Evolutionary conservation across 2,888 invertebrate genomes (phyloP).

Genomic region (Microdon myrmicae): DNA sequence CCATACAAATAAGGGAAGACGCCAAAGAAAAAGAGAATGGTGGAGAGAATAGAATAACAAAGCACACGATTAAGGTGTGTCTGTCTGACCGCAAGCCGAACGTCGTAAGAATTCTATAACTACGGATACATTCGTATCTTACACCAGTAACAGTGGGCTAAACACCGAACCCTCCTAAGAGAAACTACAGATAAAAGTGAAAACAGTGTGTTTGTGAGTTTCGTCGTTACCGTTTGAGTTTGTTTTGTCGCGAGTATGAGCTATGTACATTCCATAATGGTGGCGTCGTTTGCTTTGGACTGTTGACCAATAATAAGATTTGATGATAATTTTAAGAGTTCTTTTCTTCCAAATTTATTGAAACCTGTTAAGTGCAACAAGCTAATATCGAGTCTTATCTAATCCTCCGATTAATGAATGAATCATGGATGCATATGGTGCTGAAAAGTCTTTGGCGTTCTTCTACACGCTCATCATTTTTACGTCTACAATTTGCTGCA

Average conservation of each 20-base stretch:
- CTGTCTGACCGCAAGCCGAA: conserved; percentile 2
- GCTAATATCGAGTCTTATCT: conserved; percentile 30
- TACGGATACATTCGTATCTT: conserved; percentile 33
- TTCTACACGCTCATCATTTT: conserved; percentile 62
- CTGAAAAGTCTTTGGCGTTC: conserved; percentile 62
- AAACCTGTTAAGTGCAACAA: too few relatives aligned
- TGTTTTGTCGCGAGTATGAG: conserved; percentile 21
- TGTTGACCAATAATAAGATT: conserved; percentile 3
- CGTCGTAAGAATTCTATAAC: conserved; percentile 9
- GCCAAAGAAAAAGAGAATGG: conserved; percentile 7
- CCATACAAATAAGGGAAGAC: background rate
- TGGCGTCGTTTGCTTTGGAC: conserved; percentile 38
- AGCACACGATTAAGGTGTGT: conserved; percentile 26
- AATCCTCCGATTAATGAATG: conserved; percentile 31
- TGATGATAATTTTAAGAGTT: too few relatives aligned
- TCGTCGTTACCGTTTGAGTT: conserved; percentile 1
- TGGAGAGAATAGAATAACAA: conserved; percentile 6
- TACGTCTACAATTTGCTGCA: conserved; percentile 61
- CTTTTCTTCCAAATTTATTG: too few relatives aligned
- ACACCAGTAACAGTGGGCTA: conserved; percentile 27
- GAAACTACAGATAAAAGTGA: conserved; percentile 38
- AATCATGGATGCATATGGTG: conserved; percentile 62
- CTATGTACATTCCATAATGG: conserved; percentile 35
- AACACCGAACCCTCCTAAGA: conserved; percentile 10
- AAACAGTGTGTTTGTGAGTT: conserved; percentile 16